A percentile compares a stretch with the other conserved stretches of the same genome.
Evolutionary conservation across 2,888 invertebrate species (phyloP).

Genomic region (Malacosoma neustria): DNA sequence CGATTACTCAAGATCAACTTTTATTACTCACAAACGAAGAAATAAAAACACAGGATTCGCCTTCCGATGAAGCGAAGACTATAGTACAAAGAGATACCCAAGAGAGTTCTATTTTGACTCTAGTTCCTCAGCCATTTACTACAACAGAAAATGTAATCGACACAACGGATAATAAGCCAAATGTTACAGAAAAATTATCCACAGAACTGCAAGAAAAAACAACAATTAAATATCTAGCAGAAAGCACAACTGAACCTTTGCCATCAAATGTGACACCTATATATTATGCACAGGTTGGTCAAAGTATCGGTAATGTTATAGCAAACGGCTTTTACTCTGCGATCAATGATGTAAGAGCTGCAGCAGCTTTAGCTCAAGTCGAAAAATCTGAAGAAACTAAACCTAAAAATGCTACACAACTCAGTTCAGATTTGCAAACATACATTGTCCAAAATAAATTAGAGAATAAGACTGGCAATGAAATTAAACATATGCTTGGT

Average conservation of each 20-base stretch:
- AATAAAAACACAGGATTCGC: constrained; percentile 28
- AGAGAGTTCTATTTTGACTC: constrained; percentile 40
- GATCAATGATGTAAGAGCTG: constrained; percentile 77
- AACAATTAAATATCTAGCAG: constrained; percentile 41
- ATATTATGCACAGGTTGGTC: constrained; percentile 64
- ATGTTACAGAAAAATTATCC: constrained; percentile 23
- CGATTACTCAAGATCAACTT: constrained; percentile 23
- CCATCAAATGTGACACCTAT: constrained; percentile 44
- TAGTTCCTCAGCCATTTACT: constrained; percentile 36
- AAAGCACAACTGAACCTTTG: constrained; percentile 34
- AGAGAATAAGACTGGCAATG: constrained; percentile 33
- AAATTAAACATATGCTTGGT: constrained; percentile 43
- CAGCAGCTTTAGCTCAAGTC: constrained; percentile 74
- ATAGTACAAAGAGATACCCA: constrained; percentile 55
- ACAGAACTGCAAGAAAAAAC: constrained; percentile 41
- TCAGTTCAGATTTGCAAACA: constrained; percentile 29
- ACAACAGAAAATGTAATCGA: neutral
- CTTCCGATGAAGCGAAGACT: constrained; percentile 37
- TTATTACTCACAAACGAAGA: constrained; percentile 46
- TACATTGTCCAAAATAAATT: constrained; percentile 35
- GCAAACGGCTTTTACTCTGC: constrained; percentile 72
- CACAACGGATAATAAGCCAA: neutral
- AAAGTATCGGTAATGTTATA: constrained; percentile 45
- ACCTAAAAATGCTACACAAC: constrained; percentile 19
- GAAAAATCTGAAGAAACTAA: constrained; percentile 69